A percentile compares a stretch with the other conserved stretches of the same genome.
phyloP scores from a whole-genome alignment of 1,140 invertebrate genomes.

The Aradophagus sp. region DNA sequence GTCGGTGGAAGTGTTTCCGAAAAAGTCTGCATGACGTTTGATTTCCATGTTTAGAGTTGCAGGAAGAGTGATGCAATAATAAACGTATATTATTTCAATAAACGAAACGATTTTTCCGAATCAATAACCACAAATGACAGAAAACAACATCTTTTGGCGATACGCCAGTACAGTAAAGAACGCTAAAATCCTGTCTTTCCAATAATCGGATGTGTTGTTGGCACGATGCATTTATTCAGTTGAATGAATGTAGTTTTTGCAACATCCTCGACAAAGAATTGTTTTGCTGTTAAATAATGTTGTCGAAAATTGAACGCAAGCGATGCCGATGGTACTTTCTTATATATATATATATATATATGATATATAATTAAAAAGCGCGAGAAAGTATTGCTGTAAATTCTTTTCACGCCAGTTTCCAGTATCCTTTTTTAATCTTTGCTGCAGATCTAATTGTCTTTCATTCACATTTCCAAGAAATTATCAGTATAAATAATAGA shows the following conservation, averaged over 20 bases:
- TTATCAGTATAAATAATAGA: too few species aligned
- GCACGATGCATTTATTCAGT: conserved; percentile 72
- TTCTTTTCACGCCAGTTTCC: too few species aligned
- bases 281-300: conserved; percentile 11
- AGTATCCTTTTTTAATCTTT: too few species aligned
- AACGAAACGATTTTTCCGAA: conserved; percentile 70
- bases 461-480: too few species aligned
- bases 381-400: too few species aligned
- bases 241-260: conserved; percentile 65
- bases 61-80: conserved; percentile 51
- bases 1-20: too few species aligned
- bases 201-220: conserved; percentile 73
- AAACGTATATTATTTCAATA: conserved; percentile 73
- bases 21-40: not conserved
- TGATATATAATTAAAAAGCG: too few species aligned
- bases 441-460: too few species aligned
- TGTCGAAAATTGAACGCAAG: conserved; percentile 10
- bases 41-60: too few species aligned
- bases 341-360: not conserved
- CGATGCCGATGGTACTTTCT: conserved; percentile 1
- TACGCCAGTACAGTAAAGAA: conserved; percentile 68
- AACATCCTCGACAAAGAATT: conserved; percentile 7
- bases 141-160: conserved; percentile 71
- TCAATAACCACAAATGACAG: conserved; percentile 68
- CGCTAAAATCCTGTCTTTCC: conserved; percentile 68